phyloP scores from a whole-genome alignment of 1,140 invertebrate species.

The Drosophila parabipectinata region DNA sequence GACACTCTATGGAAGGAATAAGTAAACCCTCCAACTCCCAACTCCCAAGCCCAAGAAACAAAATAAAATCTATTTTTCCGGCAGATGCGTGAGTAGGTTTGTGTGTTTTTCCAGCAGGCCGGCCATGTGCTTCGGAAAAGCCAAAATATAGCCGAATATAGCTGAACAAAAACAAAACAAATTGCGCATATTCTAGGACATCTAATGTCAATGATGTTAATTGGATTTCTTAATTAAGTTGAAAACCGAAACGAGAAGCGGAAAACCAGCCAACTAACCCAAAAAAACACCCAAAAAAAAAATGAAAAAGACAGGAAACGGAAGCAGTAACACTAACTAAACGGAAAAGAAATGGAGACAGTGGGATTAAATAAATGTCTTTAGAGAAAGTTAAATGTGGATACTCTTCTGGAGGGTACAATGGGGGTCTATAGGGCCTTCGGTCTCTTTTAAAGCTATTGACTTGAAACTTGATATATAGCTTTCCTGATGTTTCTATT shows the following conservation, averaged over 20 bases:
- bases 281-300: neutral
- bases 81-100: slow-evolving; percentile 34
- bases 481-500: too few species aligned
- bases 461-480: too few species aligned
- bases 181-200: slow-evolving; percentile 76
- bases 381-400: too few species aligned
- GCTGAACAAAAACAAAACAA: slow-evolving; percentile 56
- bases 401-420: too few species aligned
- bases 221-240: slow-evolving; percentile 81
- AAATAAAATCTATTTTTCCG: slow-evolving; percentile 45
- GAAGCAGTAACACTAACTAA: slow-evolving; percentile 4
- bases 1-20: neutral
- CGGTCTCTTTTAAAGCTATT: too few species aligned
- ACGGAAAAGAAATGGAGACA: neutral
- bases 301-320: neutral
- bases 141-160: slow-evolving; percentile 25
- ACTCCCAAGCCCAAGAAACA: neutral
- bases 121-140: slow-evolving; percentile 39
- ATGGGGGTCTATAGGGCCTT: too few species aligned
- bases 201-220: slow-evolving; percentile 80
- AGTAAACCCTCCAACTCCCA: neutral
- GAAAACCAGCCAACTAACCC: slow-evolving; percentile 1
- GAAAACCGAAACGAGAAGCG: slow-evolving; percentile 45
- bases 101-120: slow-evolving; percentile 1
- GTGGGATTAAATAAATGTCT: slow-evolving; percentile 1